Evolutionary conservation across 2,113 vertebrate species (phyloP), one percentile per base, ranked within the genome.

Genomic region (Fregata magnificens): DNA sequence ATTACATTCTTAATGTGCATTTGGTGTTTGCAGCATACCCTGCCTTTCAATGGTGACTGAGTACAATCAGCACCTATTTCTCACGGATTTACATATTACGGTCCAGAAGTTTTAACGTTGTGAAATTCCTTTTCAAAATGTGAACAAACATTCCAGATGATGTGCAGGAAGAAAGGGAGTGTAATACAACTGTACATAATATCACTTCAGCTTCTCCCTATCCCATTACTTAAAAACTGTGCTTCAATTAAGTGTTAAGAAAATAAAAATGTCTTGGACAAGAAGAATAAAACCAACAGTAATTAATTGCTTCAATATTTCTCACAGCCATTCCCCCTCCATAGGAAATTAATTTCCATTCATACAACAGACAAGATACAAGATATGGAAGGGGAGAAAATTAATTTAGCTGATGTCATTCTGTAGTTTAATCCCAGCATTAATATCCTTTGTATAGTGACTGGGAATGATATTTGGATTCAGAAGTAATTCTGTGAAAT

Each of bases 311-410:
- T 95, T 93, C 74, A 66, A 34, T 95, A 94, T 77, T 93, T 93
- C 63, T 83, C 6, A 5, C 45, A 89, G 47, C n/a, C 53, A 55
- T 84, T 87, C 53, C 55, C 40, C 29, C 38, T 93, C 74, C 69
- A 89, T 82, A 95, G 72, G 92, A 97, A 96, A 95, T 96, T 96
- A 97, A 95, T 96, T 97, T 96, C 90, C 78, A 90, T 93, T 96
- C 89, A 80, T 69, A 50, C 29, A 82, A 77, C 84, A 84, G 87
- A 90, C 61, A 74, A 90, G 90, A 94, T 67, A 73, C 53, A 92
- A 67, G 58, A 90, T 44, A 85, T 78, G 40, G 73, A 96, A 71
- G 26, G 20, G 47, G 28, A 93, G 65, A 93, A 97, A 96, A 97
- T 97, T 97, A 97, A 95, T 97, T 92, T 97, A 65, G 53, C 29